Conservation (phyloP, 2,113 vertebrate genomes). For the Poicephalus gulielmi region DNA sequence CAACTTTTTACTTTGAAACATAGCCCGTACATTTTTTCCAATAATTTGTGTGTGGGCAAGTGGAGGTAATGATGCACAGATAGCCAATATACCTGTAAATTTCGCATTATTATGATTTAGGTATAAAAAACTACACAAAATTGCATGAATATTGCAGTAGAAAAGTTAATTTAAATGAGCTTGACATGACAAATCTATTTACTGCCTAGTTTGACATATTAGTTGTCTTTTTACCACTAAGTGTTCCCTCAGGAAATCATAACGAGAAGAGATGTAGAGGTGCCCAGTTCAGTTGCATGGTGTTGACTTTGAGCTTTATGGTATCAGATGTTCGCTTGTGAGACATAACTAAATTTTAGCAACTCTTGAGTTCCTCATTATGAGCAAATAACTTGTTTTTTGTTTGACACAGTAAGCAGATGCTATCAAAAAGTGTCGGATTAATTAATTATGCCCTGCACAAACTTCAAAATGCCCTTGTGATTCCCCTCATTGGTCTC, state of each 20-base stretch:
- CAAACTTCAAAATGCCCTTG: background rate
- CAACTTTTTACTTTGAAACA: slow-evolving; percentile 7
- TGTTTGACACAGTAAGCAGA: background rate
- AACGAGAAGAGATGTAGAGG: slow-evolving; percentile 2
- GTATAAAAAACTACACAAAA: background rate
- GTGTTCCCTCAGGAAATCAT: slow-evolving; percentile 26
- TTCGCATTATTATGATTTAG: background rate
- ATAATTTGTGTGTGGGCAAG: background rate
- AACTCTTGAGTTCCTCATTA: background rate
- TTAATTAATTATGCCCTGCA: background rate
- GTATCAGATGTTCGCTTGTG: background rate
- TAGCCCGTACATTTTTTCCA: background rate
- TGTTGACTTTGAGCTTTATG: slow-evolving; percentile 33
- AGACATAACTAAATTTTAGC: slow-evolving; percentile 8
- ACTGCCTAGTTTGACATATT: slow-evolving; percentile 26
- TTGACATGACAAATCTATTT: slow-evolving; percentile 43
- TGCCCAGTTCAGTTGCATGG: background rate
- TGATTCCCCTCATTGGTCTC: background rate
- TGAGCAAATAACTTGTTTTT: background rate
- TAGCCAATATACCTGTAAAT: background rate
- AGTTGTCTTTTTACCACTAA: slow-evolving; percentile 52
- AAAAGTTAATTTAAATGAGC: slow-evolving; percentile 49
- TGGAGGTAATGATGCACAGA: background rate
- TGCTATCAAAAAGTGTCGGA: background rate
- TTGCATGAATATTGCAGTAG: background rate